Conservation (phyloP, 2,888 invertebrate species). For the Anticlea derivata region DNA sequence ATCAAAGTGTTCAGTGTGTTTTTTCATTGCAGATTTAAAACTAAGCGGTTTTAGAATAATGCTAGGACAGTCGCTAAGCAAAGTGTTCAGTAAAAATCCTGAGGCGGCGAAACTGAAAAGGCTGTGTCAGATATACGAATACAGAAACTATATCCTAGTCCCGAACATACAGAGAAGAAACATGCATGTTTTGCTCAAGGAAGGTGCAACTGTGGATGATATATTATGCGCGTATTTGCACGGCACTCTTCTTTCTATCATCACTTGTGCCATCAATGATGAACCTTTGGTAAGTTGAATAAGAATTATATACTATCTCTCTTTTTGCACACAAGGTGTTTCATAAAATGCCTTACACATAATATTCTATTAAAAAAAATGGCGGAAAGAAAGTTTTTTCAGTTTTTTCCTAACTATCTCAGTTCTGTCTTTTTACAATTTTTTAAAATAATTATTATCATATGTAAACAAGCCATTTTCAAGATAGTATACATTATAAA, state of each 20-base stretch:
- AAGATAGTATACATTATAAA: no score
- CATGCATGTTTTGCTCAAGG: constrained; percentile 84
- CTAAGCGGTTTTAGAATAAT: constrained; percentile 86
- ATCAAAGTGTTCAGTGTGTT: no score
- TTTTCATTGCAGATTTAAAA: constrained; percentile 67
- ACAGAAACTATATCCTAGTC: constrained; percentile 81
- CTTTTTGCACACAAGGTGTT: no score
- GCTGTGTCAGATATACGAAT: constrained; percentile 69
- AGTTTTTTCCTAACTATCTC: no score
- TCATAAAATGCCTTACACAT: no score
- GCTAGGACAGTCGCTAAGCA: constrained; percentile 82
- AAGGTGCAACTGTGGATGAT: constrained; percentile 76
- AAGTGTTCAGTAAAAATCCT: constrained; percentile 44
- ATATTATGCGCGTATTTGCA: constrained; percentile 88
- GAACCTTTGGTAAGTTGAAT: constrained; percentile 51
- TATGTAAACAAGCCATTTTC: no score
- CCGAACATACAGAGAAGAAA: constrained; percentile 68
- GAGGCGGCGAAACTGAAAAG: constrained; percentile 56
- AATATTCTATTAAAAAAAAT: no score
- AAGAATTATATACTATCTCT: no score
- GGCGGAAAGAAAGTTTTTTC: no score
- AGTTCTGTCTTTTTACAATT: no score
- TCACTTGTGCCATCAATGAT: constrained; percentile 60
- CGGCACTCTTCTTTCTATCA: constrained; percentile 80
- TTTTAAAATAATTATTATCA: no score